Base-by-base conservation (phyloP, 2,113 vertebrate genomes). In the Cynoglossus semilaevis region DNA sequence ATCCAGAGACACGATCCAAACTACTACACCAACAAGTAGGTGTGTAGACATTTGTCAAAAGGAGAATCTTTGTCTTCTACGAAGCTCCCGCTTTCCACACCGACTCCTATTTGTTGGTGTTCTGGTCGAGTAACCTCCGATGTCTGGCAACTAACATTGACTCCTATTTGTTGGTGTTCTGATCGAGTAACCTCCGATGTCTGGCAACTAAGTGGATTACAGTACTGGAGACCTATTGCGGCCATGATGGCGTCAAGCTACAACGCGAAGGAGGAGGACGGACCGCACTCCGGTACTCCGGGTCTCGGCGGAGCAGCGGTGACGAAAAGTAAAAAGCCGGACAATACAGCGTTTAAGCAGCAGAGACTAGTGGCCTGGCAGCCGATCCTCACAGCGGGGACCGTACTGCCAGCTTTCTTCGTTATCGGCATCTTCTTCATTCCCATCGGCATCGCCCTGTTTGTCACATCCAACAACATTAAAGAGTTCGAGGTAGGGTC, bases 331-430 rank as follows among this genome's bases (percentile, higher is more conserved):
- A 92, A 93, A 73, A 95, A 96, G 38, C 96, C 95, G 5, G 95
- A 98, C 63, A 98, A 98, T 76, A 98, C 95, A 0, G 96, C 96
- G 0, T 98, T 98, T 79, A 98, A 98, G 72, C 96, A 98, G 84
- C 96, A 99, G 76, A 89, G 96, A 48, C 82, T 99, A 36, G 95
- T 95, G 3, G 96, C 95, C 22, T 99, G 96, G 96, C 95, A 98
- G 80, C 96, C 96, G 58, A 96, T 99, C 59, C 88, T 99, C 17
- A 98, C 96, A 1, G 96, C 95, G 0, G 94, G 94, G 49, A 95
- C 93, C n/a, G 95, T 96, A 65, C 86, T 98, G 19, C 96, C 96
- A 0, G 96, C 94, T 17, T 98, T 99, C 84, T 98, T 99, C 85
- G 90, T 97, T 36, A 96, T 99, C 76, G 95, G 95, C 15, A 91